Base-by-base conservation (phyloP, 2,797 vertebrate genomes). In the Rhynchonycteris naso region DNA sequence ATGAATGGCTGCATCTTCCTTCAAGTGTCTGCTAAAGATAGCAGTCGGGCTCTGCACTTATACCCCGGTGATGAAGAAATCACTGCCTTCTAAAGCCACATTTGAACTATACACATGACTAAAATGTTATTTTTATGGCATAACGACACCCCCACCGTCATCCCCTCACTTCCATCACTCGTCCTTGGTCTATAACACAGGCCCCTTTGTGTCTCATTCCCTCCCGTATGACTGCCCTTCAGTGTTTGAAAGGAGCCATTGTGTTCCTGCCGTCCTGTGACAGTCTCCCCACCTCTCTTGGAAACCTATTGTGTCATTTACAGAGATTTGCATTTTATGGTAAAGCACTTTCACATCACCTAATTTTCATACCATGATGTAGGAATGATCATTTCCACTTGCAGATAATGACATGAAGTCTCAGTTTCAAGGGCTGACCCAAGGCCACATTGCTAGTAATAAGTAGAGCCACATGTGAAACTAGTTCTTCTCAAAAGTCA, bases 211-310 rank as follows among this genome's bases (percentile, higher is more conserved):
- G 72, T 81, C 78, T 63, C 47, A 4, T 16, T 30, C n/a, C 8
- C 66, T 56, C 38, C 35, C 84, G 47, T 43, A 6, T 38, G 68
- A 95, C 80, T 69, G 86, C 28, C 81, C 50, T 56, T 30, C 59
- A 93, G 61, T n/a, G 7, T 30, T 35, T 80, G 90, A 95, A 92
- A 94, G 69, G n/a, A 22, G 43, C 38, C 71, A 28, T 66, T 92
- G 71, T 94, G 87, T 59, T 33, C 59, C 83, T 1, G 1, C 4
- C 7, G 50, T 30, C 79, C 47, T 33, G 21, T 88, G 95, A 92
- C 80, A 22, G 38, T 47, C 38, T 82, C 92, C 92, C 92, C 30
- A 63, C 84, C 38, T 19, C 52, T 66, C 47, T 47, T 26, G 47
- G 63, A 94, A 88, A 63, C 43, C 78, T n/a, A 8, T n/a, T 33